These are phyloP conservation scores for Marmota flaviventris DNA, from an alignment of 2,113 vertebrate species.

Conservation along the genomic window DNA sequence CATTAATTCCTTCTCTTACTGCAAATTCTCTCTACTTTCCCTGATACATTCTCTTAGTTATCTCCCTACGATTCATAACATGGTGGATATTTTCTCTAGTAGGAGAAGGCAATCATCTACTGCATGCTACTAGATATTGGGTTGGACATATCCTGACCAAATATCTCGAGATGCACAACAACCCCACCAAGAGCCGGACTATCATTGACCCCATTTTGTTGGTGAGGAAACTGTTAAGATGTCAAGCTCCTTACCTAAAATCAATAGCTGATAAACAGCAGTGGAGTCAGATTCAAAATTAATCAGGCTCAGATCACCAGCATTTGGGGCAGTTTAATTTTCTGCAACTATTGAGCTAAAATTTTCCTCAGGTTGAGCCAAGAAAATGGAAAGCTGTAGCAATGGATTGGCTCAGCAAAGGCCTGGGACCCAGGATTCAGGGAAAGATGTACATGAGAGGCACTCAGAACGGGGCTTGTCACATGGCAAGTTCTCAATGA, in stretches of 20 bases:
- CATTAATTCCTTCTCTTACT: background rate
- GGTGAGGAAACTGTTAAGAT: background rate
- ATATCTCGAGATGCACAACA: background rate
- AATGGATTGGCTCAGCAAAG: background rate
- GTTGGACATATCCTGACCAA: background rate
- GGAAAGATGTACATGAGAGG: background rate
- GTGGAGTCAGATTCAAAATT: background rate
- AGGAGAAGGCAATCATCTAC: background rate
- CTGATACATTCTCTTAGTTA: background rate
- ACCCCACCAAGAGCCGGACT: background rate
- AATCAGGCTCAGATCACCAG: background rate
- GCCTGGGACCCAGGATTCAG: background rate
- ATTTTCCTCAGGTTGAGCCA: conserved; percentile 1
- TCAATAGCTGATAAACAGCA: background rate
- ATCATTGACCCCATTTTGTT: background rate
- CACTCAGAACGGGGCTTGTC: background rate
- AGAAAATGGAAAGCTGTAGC: background rate
- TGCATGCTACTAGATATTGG: too few relatives aligned
- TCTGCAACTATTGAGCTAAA: background rate
- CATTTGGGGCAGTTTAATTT: background rate
- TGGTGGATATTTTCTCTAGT: background rate
- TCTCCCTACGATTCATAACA: background rate
- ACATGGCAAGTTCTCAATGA: background rate
- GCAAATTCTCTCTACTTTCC: background rate
- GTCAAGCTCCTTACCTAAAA: background rate